Percentiles rank a stretch among this genome's conserved stretches.
Evolutionary conservation across 2,797 vertebrate genomes (phyloP).

Genomic region (Crenuchus spilurus): DNA sequence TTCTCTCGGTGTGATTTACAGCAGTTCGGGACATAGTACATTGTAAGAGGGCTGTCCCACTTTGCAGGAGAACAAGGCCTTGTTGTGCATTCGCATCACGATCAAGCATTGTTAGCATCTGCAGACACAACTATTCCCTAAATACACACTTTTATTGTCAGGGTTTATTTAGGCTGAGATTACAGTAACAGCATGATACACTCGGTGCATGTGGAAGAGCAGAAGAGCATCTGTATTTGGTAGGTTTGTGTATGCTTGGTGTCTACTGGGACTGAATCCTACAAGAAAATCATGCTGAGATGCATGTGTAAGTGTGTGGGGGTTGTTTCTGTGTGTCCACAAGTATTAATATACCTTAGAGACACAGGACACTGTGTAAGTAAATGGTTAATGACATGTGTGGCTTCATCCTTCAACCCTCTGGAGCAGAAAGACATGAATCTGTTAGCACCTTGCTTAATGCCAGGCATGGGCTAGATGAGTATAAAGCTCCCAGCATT

Average conservation of each 20-base stretch:
- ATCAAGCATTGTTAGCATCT: slow-evolving; percentile 44
- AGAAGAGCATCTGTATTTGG: background rate
- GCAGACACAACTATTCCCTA: slow-evolving; percentile 40
- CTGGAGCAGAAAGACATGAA: no score
- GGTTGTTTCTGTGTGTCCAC: slow-evolving; percentile 21
- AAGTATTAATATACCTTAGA: no score
- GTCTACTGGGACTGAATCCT: background rate
- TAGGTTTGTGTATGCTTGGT: background rate
- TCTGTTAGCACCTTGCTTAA: no score
- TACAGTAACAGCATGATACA: slow-evolving; percentile 9
- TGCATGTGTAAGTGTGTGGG: slow-evolving; percentile 36
- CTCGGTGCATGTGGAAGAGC: background rate
- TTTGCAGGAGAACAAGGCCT: slow-evolving; percentile 27
- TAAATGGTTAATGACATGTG: no score
- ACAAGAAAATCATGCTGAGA: slow-evolving; percentile 8
- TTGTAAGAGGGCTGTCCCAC: slow-evolving; percentile 15
- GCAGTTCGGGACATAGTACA: background rate
- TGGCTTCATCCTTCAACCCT: no score
- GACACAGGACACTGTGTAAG: no score
- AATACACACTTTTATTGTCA: slow-evolving; percentile 29
- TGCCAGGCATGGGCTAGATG: no score
- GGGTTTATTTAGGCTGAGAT: slow-evolving; percentile 48
- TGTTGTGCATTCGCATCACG: slow-evolving; percentile 13
- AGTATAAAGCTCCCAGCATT: no score
- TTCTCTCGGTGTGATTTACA: background rate